Percentiles rank a stretch among this genome's conserved stretches.
Conservation (phyloP, 2,113 vertebrate genomes). For the Nycticebus coucang region DNA sequence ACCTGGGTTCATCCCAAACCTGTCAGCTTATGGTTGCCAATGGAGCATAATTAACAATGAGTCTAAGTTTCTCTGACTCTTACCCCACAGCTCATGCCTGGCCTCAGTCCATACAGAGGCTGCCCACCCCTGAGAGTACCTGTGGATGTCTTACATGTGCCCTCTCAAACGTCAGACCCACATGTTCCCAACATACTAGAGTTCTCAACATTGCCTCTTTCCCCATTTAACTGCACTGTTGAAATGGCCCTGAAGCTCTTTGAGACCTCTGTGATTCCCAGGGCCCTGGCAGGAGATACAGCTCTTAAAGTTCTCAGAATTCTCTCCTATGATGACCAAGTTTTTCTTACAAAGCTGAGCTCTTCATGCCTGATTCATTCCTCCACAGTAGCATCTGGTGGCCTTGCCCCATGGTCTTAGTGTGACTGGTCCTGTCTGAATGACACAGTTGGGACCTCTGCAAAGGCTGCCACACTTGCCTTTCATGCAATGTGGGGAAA, state of each 20-base stretch:
- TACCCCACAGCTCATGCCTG: background rate
- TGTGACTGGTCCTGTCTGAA: background rate
- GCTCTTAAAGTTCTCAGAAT: background rate
- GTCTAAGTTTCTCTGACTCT: background rate
- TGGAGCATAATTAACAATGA: background rate
- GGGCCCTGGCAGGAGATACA: background rate
- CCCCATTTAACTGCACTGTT: background rate
- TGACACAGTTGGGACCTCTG: background rate
- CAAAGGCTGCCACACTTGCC: background rate
- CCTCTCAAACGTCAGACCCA: background rate
- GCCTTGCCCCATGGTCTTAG: fast-evolving
- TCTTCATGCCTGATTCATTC: background rate
- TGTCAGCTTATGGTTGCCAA: background rate
- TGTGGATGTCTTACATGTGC: background rate
- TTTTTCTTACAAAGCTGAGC: background rate
- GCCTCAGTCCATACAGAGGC: background rate
- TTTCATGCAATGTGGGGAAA: background rate
- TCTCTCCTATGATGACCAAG: background rate
- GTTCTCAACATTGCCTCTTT: background rate
- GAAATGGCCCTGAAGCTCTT: background rate
- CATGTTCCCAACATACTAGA: background rate
- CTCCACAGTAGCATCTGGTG: background rate
- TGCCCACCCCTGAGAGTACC: background rate
- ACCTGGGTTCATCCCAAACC: background rate
- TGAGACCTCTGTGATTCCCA: background rate